Evolutionary conservation across 92 coral and sea anemone genomes (phyloP).

Genomic region (Actinernus sp.): DNA sequence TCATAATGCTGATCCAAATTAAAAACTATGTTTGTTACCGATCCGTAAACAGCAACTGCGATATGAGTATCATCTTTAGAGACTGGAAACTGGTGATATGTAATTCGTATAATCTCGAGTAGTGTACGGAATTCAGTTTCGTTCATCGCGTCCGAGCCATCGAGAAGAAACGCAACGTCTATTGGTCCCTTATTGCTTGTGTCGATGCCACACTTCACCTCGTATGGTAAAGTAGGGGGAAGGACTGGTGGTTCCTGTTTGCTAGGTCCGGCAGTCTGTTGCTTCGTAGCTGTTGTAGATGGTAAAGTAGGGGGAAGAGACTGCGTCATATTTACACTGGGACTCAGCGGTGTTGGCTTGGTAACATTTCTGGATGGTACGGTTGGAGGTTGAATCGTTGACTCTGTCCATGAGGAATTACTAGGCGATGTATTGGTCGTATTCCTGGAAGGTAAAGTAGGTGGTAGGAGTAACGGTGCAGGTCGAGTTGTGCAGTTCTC

Average conservation of each 20-base stretch:
- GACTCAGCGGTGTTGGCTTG: no score
- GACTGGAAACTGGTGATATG: conserved; percentile 73
- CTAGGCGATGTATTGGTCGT: no score
- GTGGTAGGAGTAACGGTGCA: conserved; percentile 2
- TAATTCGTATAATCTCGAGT: conserved; percentile 69
- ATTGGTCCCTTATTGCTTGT: conserved; percentile 30
- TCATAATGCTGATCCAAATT: conserved; percentile 56
- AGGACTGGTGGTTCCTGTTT: conserved; percentile 21
- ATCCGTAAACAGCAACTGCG: conserved; percentile 63
- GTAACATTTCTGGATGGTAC: no score
- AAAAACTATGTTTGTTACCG: conserved; percentile 50
- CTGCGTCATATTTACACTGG: no score
- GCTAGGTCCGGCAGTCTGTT: conserved; percentile 6
- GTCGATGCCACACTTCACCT: conserved; percentile 32
- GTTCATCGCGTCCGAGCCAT: conserved; percentile 70
- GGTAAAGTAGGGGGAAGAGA: neutral
- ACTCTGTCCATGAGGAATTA: no score
- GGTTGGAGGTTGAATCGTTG: no score
- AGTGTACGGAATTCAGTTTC: conserved; percentile 62
- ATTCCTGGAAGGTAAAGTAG: neutral
- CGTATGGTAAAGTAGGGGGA: conserved; percentile 20
- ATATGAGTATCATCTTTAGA: conserved; percentile 24
- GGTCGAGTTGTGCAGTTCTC: neutral
- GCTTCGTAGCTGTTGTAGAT: conserved; percentile 5
- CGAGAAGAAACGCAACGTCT: conserved; percentile 81